Percentiles rank a stretch among this genome's conserved stretches.
Conservation (phyloP, 2,797 vertebrate genomes). For the Balearica regulorum region DNA sequence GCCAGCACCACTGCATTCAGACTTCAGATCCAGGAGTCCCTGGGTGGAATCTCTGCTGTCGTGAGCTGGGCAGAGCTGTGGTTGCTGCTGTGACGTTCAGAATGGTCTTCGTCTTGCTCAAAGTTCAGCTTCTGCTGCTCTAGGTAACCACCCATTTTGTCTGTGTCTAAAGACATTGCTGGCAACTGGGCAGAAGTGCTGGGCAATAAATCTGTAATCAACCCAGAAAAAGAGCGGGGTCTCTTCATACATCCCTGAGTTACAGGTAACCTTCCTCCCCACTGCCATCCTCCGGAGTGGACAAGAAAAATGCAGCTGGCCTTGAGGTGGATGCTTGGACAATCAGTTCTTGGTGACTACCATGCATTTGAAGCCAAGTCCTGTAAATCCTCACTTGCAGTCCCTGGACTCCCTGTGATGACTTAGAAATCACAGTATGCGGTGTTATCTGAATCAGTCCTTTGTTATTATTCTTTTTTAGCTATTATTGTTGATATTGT, state of each 20-base stretch:
- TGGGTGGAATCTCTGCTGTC: not conserved
- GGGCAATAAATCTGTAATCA: not conserved
- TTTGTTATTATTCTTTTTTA: not conserved
- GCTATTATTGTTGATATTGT: not conserved
- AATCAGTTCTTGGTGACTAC: not conserved
- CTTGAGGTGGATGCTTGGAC: not conserved
- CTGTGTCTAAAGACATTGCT: not conserved
- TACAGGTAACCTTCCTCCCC: not conserved
- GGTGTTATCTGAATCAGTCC: not conserved
- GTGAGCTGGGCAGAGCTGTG: not conserved
- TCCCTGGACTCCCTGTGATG: not conserved
- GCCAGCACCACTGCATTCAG: rapidly evolving
- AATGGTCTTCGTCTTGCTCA: not conserved
- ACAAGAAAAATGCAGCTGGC: not conserved
- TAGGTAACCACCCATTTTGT: not conserved
- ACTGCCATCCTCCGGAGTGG: not conserved
- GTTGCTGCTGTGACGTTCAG: not conserved
- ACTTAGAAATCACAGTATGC: not conserved
- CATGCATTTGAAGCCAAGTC: not conserved
- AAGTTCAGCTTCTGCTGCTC: not conserved
- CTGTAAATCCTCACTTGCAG: not conserved
- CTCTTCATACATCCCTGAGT: not conserved
- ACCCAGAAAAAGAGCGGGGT: not conserved
- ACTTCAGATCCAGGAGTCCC: not conserved
- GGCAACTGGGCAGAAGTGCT: not conserved